A percentile compares a stretch with the other conserved stretches of the same genome.
Conservation (phyloP, 30 jellyfish, hydroid and myxozoan genomes). For the Mastigias papua region DNA sequence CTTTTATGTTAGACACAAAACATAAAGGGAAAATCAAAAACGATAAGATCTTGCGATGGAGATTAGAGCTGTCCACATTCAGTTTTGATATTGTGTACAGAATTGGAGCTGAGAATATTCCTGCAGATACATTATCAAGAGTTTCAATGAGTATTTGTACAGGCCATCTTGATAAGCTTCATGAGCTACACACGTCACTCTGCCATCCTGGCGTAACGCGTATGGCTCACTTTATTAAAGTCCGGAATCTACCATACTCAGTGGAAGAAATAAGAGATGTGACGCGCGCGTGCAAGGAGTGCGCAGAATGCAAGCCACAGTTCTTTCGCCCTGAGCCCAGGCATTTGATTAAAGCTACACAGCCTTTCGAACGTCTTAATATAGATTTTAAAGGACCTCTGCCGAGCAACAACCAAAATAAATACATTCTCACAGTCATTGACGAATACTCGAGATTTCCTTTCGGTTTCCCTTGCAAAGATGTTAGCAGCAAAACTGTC, state of each 20-base stretch:
- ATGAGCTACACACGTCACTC: constrained; percentile 14
- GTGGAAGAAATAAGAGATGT: not conserved
- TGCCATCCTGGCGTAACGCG: constrained; percentile 70
- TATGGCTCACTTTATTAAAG: constrained; percentile 26
- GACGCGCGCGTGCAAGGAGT: constrained; percentile 31
- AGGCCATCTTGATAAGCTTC: not conserved
- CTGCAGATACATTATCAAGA: constrained; percentile 60
- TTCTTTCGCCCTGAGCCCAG: constrained; percentile 33
- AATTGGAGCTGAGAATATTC: constrained; percentile 31
- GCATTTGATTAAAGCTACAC: constrained; percentile 52
- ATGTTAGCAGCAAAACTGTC: constrained; percentile 20
- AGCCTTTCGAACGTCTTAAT: constrained; percentile 47
- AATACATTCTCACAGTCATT: constrained; percentile 29
- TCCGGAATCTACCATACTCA: constrained; percentile 40
- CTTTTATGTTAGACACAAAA: constrained; percentile 32
- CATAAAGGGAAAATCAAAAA: constrained; percentile 47
- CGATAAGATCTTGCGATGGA: constrained; percentile 45
- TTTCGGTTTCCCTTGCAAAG: constrained; percentile 52
- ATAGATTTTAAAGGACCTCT: constrained; percentile 67
- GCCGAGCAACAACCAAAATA: constrained; percentile 19
- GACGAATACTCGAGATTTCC: constrained; percentile 52
- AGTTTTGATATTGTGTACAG: constrained; percentile 50
- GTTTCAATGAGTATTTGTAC: constrained; percentile 25
- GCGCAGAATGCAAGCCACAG: constrained; percentile 63
- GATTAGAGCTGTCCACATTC: constrained; percentile 52